A percentile compares a stretch with the other conserved stretches of the same genome.
Evolutionary conservation across 2,113 vertebrate genomes (phyloP).

Genomic region (Rhinopithecus roxellana): DNA sequence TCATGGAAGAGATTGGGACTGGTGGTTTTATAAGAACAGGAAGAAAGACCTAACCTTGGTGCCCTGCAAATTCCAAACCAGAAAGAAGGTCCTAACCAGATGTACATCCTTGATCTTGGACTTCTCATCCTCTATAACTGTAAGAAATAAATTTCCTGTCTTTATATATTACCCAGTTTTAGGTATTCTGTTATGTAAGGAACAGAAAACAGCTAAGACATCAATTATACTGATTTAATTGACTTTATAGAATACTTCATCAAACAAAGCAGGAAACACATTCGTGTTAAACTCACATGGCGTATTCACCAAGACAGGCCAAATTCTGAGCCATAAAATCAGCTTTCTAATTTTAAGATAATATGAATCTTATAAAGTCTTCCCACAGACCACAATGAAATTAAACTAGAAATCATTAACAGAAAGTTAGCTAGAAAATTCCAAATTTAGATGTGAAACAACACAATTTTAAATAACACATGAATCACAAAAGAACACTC

Average conservation of each 20-base stretch:
- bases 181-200: not conserved
- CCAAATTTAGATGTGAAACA: not conserved
- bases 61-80: not conserved
- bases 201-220: not conserved
- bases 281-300: not conserved
- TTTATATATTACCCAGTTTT: not conserved
- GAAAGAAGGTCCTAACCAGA: not conserved
- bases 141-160: not conserved
- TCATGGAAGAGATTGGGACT: not conserved
- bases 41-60: not conserved
- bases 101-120: not conserved
- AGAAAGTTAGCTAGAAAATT: not conserved
- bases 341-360: not conserved
- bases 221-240: not conserved
- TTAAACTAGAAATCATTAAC: not conserved
- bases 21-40: not conserved
- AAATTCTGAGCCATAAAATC: not conserved
- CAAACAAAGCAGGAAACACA: not conserved
- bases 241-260: not conserved
- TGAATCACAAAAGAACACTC: not conserved
- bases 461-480: not conserved
- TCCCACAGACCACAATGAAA: not conserved
- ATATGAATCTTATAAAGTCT: not conserved
- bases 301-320: not conserved
- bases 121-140: not conserved